A percentile compares a stretch with the other conserved stretches of the same genome.
These are phyloP conservation scores for Hippasteria phrygiana DNA, from an alignment of 53 echinoderm and acorn worm species.

Conservation along the genomic window DNA sequence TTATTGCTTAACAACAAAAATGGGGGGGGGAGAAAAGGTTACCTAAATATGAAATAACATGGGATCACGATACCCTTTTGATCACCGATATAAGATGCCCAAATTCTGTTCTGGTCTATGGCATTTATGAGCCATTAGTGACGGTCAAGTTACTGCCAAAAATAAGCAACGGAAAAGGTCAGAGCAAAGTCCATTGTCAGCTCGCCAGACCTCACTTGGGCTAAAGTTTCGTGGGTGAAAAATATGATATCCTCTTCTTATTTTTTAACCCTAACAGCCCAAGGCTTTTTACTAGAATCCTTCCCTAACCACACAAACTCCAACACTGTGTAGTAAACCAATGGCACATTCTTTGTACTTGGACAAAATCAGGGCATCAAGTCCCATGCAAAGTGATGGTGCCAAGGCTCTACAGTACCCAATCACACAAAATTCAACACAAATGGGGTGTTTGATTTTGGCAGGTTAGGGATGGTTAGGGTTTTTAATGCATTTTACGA, in stretches of 20 bases:
- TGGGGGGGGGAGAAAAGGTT: not conserved
- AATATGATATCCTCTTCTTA: no score
- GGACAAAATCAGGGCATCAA: no score
- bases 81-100: not conserved
- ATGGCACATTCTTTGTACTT: no score
- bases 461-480: not conserved
- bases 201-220: constrained; percentile 17
- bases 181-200: constrained; percentile 3
- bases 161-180: constrained; percentile 29
- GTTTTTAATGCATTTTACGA: not conserved
- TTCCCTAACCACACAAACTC: no score
- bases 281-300: no score
- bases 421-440: no score
- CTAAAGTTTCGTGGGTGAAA: constrained; percentile 17
- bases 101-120: not conserved
- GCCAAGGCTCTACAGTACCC: no score
- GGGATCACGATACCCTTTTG: not conserved
- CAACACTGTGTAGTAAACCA: no score
- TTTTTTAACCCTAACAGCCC: no score
- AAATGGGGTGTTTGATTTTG: no score
- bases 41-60: not conserved
- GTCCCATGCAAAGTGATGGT: no score
- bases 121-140: constrained; percentile 39
- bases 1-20: not conserved
- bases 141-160: not conserved